Conservation (phyloP, 2,888 invertebrate genomes). For the Sinelater perroti region DNA sequence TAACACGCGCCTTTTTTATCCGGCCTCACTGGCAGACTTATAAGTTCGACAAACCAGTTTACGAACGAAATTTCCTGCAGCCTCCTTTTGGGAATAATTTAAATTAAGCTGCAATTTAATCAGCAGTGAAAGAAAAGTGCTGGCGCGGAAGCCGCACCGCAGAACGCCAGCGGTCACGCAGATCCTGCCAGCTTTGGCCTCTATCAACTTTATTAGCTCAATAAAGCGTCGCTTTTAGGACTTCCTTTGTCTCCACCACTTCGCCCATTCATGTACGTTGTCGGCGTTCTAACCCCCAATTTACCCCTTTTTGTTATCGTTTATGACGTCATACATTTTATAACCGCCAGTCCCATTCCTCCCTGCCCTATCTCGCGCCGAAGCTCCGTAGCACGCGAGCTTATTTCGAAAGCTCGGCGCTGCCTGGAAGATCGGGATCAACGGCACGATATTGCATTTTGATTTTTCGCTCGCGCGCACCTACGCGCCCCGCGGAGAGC, state of each 20-base stretch:
- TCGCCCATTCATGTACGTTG: slow-evolving; percentile 26
- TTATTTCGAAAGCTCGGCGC: too few species aligned
- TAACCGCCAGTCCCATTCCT: slow-evolving; percentile 2
- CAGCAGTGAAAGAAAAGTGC: neutral
- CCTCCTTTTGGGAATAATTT: too few species aligned
- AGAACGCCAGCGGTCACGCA: slow-evolving; percentile 27
- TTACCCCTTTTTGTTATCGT: slow-evolving; percentile 31
- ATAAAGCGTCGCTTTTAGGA: slow-evolving; percentile 40
- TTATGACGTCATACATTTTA: slow-evolving; percentile 22
- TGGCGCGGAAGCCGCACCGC: neutral
- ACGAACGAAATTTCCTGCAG: too few species aligned
- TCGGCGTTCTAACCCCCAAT: slow-evolving; percentile 30
- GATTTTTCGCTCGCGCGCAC: slow-evolving; percentile 7
- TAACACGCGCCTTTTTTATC: too few species aligned
- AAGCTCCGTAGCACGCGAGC: too few species aligned
- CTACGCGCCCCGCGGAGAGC: slow-evolving; percentile 7
- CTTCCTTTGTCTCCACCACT: slow-evolving; percentile 35
- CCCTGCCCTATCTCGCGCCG: too few species aligned
- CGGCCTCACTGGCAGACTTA: too few species aligned
- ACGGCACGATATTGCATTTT: too few species aligned
- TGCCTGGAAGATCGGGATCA: too few species aligned
- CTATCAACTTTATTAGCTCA: slow-evolving; percentile 43
- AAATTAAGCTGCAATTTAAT: neutral
- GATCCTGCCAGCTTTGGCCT: slow-evolving; percentile 20
- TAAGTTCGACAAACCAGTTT: too few species aligned